These are phyloP conservation scores for Argyrosomus japonicus DNA, from an alignment of 2,113 vertebrate genomes.

Conservation along the genomic window DNA sequence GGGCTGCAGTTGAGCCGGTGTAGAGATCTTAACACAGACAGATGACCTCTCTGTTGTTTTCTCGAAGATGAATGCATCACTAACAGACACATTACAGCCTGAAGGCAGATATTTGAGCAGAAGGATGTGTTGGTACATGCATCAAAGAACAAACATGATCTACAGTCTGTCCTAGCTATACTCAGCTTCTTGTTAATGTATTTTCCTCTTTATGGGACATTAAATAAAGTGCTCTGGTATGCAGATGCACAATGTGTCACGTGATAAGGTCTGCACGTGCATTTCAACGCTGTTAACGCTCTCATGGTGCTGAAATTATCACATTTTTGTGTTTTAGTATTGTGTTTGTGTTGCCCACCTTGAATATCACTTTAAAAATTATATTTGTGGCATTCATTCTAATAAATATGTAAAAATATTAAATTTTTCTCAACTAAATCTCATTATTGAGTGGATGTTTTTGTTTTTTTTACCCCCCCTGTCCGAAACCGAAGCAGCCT, in stretches of 20 bases:
- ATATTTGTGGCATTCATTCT: neutral
- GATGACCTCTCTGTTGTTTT: neutral
- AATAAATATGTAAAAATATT: neutral
- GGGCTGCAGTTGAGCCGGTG: neutral
- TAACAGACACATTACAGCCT: too few relatives aligned
- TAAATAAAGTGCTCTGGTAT: neutral
- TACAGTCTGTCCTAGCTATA: neutral
- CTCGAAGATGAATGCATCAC: neutral
- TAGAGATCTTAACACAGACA: neutral
- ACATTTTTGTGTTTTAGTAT: neutral
- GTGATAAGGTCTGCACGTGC: neutral
- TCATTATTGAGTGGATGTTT: neutral
- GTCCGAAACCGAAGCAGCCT: constrained; percentile 62
- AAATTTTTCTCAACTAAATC: neutral
- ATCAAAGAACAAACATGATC: neutral
- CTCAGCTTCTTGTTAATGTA: neutral
- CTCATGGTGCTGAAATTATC: constrained; percentile 10
- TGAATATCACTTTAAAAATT: neutral
- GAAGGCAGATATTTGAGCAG: neutral
- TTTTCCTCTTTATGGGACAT: neutral
- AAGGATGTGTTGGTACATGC: neutral
- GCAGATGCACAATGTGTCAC: neutral
- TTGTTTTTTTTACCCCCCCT: neutral
- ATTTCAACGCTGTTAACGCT: neutral
- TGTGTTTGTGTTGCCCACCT: neutral